Conservation (phyloP, 2,113 vertebrate genomes). For the Mesembrinibis cayennensis region DNA sequence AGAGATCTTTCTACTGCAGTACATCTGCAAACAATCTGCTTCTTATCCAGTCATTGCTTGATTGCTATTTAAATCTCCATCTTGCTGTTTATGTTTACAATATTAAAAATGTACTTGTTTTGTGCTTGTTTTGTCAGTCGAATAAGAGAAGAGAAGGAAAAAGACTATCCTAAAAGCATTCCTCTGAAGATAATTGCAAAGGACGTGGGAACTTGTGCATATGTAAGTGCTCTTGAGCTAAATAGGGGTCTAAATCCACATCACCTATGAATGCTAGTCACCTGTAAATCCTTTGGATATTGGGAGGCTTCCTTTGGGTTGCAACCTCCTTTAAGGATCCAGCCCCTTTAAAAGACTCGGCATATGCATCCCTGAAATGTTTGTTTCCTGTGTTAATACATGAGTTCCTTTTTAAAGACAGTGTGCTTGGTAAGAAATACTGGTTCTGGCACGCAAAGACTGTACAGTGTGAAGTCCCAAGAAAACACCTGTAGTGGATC, state of each 20-base stretch:
- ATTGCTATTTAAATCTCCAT: background rate
- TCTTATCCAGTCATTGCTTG: background rate
- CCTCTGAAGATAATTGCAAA: conserved; percentile 94
- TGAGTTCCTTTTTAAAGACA: background rate
- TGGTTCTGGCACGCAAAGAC: background rate
- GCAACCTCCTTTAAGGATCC: background rate
- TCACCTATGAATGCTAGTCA: background rate
- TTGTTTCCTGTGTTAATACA: background rate
- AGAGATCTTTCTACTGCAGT: background rate
- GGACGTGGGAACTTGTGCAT: conserved; percentile 88
- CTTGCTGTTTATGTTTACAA: background rate
- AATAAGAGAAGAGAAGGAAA: conserved; percentile 90
- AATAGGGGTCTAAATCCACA: background rate
- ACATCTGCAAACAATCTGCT: background rate
- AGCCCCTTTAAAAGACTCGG: background rate
- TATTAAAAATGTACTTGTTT: conserved; percentile 28
- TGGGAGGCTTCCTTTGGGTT: background rate
- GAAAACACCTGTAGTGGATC: background rate
- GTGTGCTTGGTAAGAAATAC: background rate
- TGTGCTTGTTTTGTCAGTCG: conserved; percentile 76
- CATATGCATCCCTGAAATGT: background rate
- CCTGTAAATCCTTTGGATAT: background rate
- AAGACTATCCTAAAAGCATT: conserved; percentile 89
- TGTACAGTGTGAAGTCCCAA: background rate
- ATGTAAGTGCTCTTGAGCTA: conserved; percentile 80